Conservation (phyloP, 2,888 invertebrate species). For the Cryptus viduatorius region DNA sequence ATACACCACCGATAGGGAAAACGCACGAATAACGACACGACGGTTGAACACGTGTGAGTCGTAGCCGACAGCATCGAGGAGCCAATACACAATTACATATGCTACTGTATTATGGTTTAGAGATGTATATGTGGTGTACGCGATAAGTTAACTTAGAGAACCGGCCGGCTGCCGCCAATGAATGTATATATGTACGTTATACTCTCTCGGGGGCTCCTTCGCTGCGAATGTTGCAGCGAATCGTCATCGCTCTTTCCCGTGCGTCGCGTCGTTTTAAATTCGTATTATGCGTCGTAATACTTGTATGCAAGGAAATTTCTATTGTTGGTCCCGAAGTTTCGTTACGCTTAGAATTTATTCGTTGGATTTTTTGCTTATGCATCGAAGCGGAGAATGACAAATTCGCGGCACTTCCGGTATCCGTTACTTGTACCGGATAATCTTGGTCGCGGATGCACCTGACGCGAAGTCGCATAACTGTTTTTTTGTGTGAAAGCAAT, state of each 20-base stretch:
- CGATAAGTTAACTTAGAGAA: not conserved
- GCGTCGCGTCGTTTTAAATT: conserved; percentile 34
- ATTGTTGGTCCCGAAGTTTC: not conserved
- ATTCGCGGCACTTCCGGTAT: not conserved
- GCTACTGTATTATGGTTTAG: conserved; percentile 4
- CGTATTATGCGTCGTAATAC: conserved; percentile 15
- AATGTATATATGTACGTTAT: not conserved
- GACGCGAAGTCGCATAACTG: not conserved
- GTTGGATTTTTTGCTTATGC: not conserved
- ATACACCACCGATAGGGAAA: not conserved
- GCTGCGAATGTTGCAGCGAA: not conserved
- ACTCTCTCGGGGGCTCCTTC: not conserved
- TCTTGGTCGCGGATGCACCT: not conserved
- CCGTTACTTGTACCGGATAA: not conserved
- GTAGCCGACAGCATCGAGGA: not conserved
- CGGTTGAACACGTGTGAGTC: not conserved
- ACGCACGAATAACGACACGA: not conserved
- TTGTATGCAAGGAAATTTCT: not conserved
- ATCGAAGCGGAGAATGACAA: not conserved
- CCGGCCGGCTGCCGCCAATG: conserved; percentile 7
- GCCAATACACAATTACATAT: not conserved
- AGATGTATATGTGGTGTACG: not conserved
- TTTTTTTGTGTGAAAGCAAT: not conserved
- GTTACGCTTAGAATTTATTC: not conserved
- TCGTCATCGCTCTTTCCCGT: conserved; percentile 33